Percentiles rank a stretch among this genome's conserved stretches.
These are phyloP conservation scores for Aphidius colemani DNA, from an alignment of 2,888 invertebrate genomes.

Conservation along the genomic window DNA sequence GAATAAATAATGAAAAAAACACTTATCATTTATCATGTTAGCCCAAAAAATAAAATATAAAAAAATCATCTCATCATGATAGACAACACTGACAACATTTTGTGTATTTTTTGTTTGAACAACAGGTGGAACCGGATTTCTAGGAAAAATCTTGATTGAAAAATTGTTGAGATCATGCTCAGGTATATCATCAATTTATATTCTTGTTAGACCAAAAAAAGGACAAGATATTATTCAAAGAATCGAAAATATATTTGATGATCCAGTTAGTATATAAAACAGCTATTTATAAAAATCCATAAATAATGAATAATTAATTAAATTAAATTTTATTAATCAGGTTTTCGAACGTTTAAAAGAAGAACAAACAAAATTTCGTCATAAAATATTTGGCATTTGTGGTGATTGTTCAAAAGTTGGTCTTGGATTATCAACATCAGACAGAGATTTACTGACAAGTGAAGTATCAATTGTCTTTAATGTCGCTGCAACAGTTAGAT, in stretches of 20 bases:
- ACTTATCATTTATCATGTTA: background rate
- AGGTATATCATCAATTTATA: constrained; percentile 63
- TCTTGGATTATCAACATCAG: constrained; percentile 67
- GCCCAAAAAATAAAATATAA: background rate
- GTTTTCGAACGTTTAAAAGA: constrained; percentile 64
- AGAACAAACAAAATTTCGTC: constrained; percentile 66
- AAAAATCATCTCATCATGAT: background rate
- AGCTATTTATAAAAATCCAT: background rate
- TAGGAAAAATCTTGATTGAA: constrained; percentile 65
- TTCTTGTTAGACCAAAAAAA: constrained; percentile 66
- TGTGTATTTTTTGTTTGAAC: constrained; percentile 2
- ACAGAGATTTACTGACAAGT: constrained; percentile 67
- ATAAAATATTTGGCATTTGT: constrained; percentile 71
- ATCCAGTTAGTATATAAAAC: constrained; percentile 63
- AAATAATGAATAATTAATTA: no score
- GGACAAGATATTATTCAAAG: constrained; percentile 70
- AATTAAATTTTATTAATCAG: constrained; percentile 50
- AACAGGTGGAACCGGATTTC: constrained; percentile 61
- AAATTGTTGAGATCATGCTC: constrained; percentile 66
- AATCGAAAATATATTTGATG: constrained; percentile 71
- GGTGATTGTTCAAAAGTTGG: constrained; percentile 73
- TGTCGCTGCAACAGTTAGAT: constrained; percentile 89
- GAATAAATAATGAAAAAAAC: constrained; percentile 10
- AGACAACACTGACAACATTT: constrained; percentile 34
- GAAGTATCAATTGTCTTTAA: constrained; percentile 77